Base-by-base conservation (phyloP, 2,113 vertebrate genomes). In the Oceanites oceanicus region DNA sequence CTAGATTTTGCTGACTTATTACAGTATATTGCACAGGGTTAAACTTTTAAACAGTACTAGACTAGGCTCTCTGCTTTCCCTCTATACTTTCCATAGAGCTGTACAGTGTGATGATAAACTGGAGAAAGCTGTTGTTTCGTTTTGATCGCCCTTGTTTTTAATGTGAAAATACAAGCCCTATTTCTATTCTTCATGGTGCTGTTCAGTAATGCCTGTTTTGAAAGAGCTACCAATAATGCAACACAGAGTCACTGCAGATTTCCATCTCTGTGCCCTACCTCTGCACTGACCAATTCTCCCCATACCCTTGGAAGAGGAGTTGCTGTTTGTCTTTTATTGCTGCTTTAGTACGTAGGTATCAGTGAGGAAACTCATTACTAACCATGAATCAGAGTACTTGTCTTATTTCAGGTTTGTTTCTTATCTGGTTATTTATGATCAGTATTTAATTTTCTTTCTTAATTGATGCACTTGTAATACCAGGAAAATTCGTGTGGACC, bases 391-490 rank as follows among this genome's bases (percentile, higher is more conserved):
- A 36, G 49, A 79, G 27, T 30, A 61, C 86, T 96, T 94, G 45
- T 75, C 90, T 86, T 85, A 59, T 92, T 83, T 75, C 86, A 96
- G 84, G 91, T 94, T 89, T 92, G 66, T 81, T 93, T 96, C 93
- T 97, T 96, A 96, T 96, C 80, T 85, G 70, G 66, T 93, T 88
- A 92, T 96, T 97, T 97, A 71, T 88, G 88, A 96, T 42, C 47
- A 62, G 68, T 50, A 40, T 94, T 94, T 92, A 91, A 94, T 93
- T 95, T 84, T 90, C 85, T 96, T 92, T 86, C 82, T 94, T 97
- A 97, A 97, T 94, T 94, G 87, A 61, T 83, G 58, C 26, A 82
- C 70, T 86, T 95, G 75, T 92, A 84, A 81, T 91, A 90, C 45
- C 23, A 47, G 58, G 27, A 72, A 92, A 95, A 91, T 87, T 96